Evolutionary conservation across 2,113 vertebrate genomes (phyloP).

Genomic region (Nyctibius bracteatus): DNA sequence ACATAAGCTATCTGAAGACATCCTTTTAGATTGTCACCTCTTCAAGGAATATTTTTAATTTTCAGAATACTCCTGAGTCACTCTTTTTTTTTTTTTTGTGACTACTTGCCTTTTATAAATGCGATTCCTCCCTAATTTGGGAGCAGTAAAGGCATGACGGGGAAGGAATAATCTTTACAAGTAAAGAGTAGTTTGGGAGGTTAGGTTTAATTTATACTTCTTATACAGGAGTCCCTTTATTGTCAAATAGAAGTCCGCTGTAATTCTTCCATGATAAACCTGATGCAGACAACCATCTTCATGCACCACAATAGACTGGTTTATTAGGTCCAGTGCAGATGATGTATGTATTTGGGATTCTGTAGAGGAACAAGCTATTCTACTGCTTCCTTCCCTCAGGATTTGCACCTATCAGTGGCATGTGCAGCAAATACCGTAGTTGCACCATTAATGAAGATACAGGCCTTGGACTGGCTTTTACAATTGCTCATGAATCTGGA

Average conservation of each 20-base stretch:
- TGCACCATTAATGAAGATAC: slow-evolving; percentile 99
- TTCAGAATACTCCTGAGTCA: background rate
- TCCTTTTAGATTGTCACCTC: background rate
- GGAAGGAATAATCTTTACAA: background rate
- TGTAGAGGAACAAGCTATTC: background rate
- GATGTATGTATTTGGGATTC: background rate
- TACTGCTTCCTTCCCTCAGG: slow-evolving; percentile 71
- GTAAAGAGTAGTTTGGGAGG: background rate
- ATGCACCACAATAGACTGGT: background rate
- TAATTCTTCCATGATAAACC: background rate
- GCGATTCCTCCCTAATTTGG: background rate
- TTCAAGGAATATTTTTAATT: background rate
- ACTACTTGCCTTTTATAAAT: background rate
- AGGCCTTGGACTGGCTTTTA: slow-evolving; percentile 94
- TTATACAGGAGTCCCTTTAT: background rate
- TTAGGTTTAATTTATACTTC: background rate
- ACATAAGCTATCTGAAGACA: background rate
- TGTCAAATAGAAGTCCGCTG: background rate
- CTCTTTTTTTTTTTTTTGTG: background rate
- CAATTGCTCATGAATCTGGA: slow-evolving; percentile 96
- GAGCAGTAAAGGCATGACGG: background rate
- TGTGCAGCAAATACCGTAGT: slow-evolving; percentile 97
- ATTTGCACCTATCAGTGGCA: slow-evolving; percentile 97
- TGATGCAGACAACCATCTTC: background rate
- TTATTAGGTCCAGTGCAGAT: background rate